A percentile compares a stretch with the other conserved stretches of the same genome.
phyloP scores from a whole-genome alignment of 2,797 vertebrate genomes.

The Carduelis carduelis region DNA sequence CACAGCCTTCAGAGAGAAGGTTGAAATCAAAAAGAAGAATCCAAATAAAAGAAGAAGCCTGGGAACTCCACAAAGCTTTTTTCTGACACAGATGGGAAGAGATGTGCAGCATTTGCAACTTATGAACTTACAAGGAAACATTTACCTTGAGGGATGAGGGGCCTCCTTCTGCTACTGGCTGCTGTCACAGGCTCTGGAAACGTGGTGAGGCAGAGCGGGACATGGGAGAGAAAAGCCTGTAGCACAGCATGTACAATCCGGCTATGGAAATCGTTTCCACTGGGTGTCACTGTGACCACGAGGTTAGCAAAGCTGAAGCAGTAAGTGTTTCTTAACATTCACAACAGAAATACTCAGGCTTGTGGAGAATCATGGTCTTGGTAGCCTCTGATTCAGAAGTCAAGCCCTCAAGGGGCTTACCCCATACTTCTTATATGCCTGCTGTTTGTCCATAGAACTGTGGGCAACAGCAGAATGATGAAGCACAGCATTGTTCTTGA shows the following conservation, averaged over 20 bases:
- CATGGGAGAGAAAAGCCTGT: too few relatives aligned
- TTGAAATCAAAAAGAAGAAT: neutral
- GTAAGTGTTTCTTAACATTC: neutral
- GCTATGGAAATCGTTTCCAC: neutral
- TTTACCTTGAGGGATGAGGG: neutral
- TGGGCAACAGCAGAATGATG: neutral
- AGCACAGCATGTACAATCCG: neutral
- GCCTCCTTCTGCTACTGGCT: neutral
- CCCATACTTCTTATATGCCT: accelerated
- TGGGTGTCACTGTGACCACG: neutral
- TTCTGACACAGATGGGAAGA: neutral
- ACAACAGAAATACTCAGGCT: neutral
- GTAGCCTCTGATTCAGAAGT: neutral
- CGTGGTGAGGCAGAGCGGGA: neutral
- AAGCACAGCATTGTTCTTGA: neutral
- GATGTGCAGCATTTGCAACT: neutral
- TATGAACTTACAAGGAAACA: neutral
- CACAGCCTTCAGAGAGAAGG: neutral
- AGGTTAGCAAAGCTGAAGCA: neutral
- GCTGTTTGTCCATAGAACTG: neutral
- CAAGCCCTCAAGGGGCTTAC: neutral
- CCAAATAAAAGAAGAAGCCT: neutral
- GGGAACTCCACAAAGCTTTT: neutral
- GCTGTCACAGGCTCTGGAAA: neutral
- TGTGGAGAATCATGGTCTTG: neutral